Evolutionary conservation across 2,888 invertebrate genomes (phyloP).

Genomic region (Steromphala cineraria): DNA sequence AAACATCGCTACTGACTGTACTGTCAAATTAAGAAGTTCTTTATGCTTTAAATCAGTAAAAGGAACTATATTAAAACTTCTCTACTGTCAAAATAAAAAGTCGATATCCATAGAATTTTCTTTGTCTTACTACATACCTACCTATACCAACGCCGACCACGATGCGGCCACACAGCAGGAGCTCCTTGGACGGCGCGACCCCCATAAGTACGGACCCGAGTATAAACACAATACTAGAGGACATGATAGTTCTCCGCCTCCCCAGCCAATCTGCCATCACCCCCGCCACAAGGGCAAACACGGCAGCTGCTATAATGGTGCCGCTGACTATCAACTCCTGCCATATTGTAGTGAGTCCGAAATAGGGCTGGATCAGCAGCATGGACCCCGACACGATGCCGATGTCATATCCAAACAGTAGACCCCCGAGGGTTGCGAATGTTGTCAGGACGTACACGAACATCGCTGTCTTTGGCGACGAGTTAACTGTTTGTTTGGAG

Average conservation of each 20-base stretch:
- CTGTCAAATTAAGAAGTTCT: too few relatives aligned
- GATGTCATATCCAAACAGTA: slow-evolving; percentile 76
- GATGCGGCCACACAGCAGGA: slow-evolving; percentile 74
- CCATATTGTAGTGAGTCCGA: slow-evolving; percentile 74
- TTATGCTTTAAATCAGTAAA: too few relatives aligned
- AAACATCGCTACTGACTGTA: too few relatives aligned
- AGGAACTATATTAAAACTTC: too few relatives aligned
- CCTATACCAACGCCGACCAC: slow-evolving; percentile 76
- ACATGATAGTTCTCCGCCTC: slow-evolving; percentile 76
- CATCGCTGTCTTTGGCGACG: too few relatives aligned
- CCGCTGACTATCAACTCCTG: slow-evolving; percentile 77
- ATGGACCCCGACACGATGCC: slow-evolving; percentile 79
- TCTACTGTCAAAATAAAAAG: too few relatives aligned
- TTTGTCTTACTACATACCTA: slow-evolving; percentile 38
- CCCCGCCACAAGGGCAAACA: slow-evolving; percentile 75
- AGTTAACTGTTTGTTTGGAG: too few relatives aligned
- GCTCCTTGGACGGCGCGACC: slow-evolving; percentile 62
- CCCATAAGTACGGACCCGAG: slow-evolving; percentile 76
- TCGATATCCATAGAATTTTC: slow-evolving; percentile 51
- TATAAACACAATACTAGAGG: slow-evolving; percentile 76
- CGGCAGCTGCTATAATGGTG: slow-evolving; percentile 76
- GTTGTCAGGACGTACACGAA: slow-evolving; percentile 55
- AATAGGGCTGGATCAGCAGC: slow-evolving; percentile 73
- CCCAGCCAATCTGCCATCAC: slow-evolving; percentile 76
- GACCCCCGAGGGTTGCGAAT: slow-evolving; percentile 74